Conservation (phyloP, 35 echinoderm and acorn worm species). For the Apostichopus japonicus region DNA sequence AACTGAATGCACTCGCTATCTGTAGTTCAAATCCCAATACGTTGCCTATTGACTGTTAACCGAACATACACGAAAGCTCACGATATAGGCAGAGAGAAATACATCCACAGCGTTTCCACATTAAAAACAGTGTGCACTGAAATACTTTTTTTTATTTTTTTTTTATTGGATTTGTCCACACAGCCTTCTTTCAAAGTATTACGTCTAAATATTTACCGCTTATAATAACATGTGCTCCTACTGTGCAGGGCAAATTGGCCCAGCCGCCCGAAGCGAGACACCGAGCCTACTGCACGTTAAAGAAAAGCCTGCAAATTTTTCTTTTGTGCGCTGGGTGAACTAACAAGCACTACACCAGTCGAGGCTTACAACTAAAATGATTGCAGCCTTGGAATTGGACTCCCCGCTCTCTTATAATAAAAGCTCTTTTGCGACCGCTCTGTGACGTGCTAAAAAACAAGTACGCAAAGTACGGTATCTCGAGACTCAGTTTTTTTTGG, state of each 20-base stretch:
- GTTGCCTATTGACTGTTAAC: no score
- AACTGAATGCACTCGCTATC: no score
- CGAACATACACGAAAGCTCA: no score
- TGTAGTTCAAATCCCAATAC: no score
- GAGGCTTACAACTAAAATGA: slow-evolving; percentile 13
- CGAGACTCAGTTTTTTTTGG: neutral
- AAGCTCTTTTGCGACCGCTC: slow-evolving; percentile 42
- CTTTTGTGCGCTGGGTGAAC: slow-evolving; percentile 38
- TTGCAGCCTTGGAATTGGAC: slow-evolving; percentile 14
- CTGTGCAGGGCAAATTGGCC: slow-evolving; percentile 49
- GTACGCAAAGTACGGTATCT: slow-evolving; percentile 18
- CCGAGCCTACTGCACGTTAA: neutral
- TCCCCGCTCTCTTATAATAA: slow-evolving; percentile 47
- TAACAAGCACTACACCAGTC: neutral
- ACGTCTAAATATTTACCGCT: slow-evolving; percentile 38
- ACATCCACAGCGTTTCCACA: neutral
- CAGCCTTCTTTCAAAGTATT: neutral
- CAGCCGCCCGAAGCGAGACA: slow-evolving; percentile 37
- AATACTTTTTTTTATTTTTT: neutral
- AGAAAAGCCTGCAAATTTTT: neutral
- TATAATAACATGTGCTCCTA: slow-evolving; percentile 44
- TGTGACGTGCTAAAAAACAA: slow-evolving; percentile 26
- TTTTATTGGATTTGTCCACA: neutral
- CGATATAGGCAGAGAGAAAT: no score
- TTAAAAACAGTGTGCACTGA: neutral